phyloP scores from a whole-genome alignment of 1,140 invertebrate genomes.

The Drosophila burlai region DNA sequence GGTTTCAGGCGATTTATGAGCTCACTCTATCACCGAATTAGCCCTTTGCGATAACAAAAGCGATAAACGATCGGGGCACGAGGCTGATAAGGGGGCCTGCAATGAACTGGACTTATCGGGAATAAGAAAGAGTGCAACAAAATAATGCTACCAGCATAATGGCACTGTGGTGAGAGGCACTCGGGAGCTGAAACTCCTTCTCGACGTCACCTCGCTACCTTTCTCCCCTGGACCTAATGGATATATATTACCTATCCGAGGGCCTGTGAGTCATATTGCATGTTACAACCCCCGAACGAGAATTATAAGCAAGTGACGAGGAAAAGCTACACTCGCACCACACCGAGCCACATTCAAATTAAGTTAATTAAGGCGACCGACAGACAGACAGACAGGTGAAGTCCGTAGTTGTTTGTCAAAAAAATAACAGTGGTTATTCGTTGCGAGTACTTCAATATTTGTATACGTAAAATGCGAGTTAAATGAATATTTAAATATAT shows the following conservation, averaged over 20 bases:
- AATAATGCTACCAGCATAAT: background rate
- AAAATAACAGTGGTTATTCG: no score
- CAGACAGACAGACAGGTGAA: background rate
- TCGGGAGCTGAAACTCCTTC: background rate
- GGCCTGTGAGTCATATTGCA: constrained; percentile 19
- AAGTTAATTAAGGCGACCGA: constrained; percentile 3
- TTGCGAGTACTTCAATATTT: background rate
- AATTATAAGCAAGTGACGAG: constrained; percentile 11
- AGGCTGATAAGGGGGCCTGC: background rate
- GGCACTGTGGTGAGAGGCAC: background rate
- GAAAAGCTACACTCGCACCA: background rate
- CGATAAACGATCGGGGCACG: background rate
- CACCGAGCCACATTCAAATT: constrained; percentile 7
- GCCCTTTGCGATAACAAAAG: constrained; percentile 7
- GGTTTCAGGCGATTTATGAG: background rate
- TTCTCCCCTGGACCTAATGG: background rate
- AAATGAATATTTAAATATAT: background rate
- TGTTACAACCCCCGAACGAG: constrained; percentile 1
- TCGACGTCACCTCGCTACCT: background rate
- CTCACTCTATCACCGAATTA: constrained; percentile 20
- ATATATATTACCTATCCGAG: constrained; percentile 7
- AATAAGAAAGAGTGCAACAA: background rate
- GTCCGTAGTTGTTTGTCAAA: background rate
- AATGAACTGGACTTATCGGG: background rate
- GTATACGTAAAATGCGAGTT: background rate